Base-by-base conservation (phyloP, 1,140 invertebrate species). In the Druon quercuslanigerum region DNA sequence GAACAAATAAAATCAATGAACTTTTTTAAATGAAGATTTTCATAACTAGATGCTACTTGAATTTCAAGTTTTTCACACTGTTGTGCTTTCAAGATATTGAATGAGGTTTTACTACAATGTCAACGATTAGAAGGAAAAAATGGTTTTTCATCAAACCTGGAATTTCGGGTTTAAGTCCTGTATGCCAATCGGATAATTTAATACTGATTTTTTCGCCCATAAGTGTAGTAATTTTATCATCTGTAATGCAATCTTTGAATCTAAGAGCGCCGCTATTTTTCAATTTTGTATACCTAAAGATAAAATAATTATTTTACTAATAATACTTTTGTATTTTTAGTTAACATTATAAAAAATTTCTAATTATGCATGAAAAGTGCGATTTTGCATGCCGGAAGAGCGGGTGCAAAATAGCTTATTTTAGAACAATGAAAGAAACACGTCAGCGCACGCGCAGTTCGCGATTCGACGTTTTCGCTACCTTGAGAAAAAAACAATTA, bases 281-380 rank as follows among this genome's bases (percentile, higher is more conserved):
- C 57, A 85, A 74, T 81, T 91, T 91, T 20, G 87, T 88, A 19
- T 90, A 91, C 66, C 90, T 91, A 51, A 16, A 84, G 76, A 77
- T 71, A 20, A 66, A 77, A 79, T 74, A 57, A 75, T 75, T 54
- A 51, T 72, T 66, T 66, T 77, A 71, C 74, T 54, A 46, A 46
- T 2, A 46, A 7, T 46, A 46, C 11, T 46, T 46, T 11, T 46
- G 9, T 46, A 46, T 46, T 46, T 46, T 46, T 11, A 46, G 9
- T 46, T 8, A 46, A 46, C 6, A 46, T 11, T 8, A 11, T 9
- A 46, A 9, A 7, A 9, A 7, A 46, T 46, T 46, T 11, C 40
- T 11, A 46, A 46, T 7, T 1, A 8, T 8, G 40, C 40, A 11
- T 9, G 9, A 46, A 46, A 46, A 46, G 8, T 46, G 40, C 6